Evolutionary conservation across 2,888 invertebrate species (phyloP).

Genomic region (Drymonia ruficornis): DNA sequence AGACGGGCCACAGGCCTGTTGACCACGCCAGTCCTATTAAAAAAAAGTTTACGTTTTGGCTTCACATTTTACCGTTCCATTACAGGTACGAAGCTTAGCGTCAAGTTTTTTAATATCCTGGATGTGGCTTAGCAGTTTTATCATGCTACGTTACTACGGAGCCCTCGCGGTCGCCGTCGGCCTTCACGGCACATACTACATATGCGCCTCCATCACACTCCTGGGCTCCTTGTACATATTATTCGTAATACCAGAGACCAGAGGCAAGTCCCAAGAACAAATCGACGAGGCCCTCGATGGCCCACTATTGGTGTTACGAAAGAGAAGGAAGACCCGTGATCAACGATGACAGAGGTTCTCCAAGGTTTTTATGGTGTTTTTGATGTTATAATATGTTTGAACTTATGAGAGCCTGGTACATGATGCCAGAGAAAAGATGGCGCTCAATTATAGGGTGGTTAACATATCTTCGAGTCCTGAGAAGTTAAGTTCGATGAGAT

Average conservation of each 20-base stretch:
- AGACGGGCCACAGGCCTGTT: no score
- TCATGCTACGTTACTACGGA: constrained; percentile 75
- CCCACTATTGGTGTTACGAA: constrained; percentile 50
- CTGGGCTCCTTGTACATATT: constrained; percentile 65
- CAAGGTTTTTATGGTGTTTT: constrained; percentile 41
- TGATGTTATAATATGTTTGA: constrained; percentile 22
- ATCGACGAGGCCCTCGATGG: constrained; percentile 66
- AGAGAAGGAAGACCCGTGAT: constrained; percentile 45
- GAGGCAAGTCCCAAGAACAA: constrained; percentile 66
- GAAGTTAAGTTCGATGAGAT: neutral
- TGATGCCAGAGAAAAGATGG: constrained; percentile 25
- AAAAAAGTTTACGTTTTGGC: no score
- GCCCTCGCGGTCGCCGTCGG: constrained; percentile 64
- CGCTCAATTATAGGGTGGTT: constrained; percentile 21
- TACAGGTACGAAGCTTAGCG: constrained; percentile 72
- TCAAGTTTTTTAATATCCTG: constrained; percentile 76
- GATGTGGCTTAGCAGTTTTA: constrained; percentile 77
- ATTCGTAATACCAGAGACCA: constrained; percentile 69
- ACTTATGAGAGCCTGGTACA: constrained; percentile 24
- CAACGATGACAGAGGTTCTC: constrained; percentile 62
- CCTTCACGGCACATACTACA: constrained; percentile 73
- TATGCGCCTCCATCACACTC: constrained; percentile 69
- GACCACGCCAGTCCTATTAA: no score
- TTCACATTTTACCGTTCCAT: constrained; percentile 3
- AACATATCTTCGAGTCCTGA: constrained; percentile 1